Percentiles rank a stretch among this genome's conserved stretches.
Evolutionary conservation across 1,140 invertebrate genomes (phyloP).

Genomic region (Drosophila setifemur): DNA sequence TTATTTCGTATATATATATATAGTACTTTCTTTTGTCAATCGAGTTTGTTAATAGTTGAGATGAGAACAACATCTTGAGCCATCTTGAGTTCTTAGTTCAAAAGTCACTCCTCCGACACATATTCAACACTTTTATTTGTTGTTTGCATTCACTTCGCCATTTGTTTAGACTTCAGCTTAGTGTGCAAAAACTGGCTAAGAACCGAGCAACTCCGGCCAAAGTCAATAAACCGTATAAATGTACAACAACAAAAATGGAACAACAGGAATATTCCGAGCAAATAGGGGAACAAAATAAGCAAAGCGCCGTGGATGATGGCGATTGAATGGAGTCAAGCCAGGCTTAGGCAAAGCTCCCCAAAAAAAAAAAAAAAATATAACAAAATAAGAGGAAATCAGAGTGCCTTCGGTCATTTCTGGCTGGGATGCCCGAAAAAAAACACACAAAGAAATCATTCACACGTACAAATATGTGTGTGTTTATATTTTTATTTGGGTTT

Average conservation of each 20-base stretch:
- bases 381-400: constrained; percentile 17
- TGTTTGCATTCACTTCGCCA: constrained; percentile 67
- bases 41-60: too few species aligned
- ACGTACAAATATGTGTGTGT: constrained; percentile 28
- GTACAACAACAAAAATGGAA: constrained; percentile 36
- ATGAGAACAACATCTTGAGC: neutral
- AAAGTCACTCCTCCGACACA: constrained; percentile 2
- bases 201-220: constrained; percentile 37
- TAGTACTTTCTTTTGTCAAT: too few species aligned
- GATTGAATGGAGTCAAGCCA: constrained; percentile 1
- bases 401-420: constrained; percentile 30
- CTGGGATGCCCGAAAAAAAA: constrained; percentile 13
- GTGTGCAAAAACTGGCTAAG: constrained; percentile 54
- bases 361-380: too few species aligned
- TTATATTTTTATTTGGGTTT: constrained; percentile 34
- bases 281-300: constrained; percentile 30
- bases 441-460: constrained; percentile 56
- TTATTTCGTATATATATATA: neutral
- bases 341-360: constrained; percentile 20
- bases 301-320: constrained; percentile 16
- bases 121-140: constrained; percentile 47
- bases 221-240: constrained; percentile 73
- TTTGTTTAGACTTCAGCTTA: constrained; percentile 60
- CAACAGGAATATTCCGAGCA: constrained; percentile 15
- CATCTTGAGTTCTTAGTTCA: neutral